Percentiles rank a stretch among this genome's conserved stretches.
These are phyloP conservation scores for Lampropteryx suffumata DNA, from an alignment of 2,888 invertebrate species.

Conservation along the genomic window DNA sequence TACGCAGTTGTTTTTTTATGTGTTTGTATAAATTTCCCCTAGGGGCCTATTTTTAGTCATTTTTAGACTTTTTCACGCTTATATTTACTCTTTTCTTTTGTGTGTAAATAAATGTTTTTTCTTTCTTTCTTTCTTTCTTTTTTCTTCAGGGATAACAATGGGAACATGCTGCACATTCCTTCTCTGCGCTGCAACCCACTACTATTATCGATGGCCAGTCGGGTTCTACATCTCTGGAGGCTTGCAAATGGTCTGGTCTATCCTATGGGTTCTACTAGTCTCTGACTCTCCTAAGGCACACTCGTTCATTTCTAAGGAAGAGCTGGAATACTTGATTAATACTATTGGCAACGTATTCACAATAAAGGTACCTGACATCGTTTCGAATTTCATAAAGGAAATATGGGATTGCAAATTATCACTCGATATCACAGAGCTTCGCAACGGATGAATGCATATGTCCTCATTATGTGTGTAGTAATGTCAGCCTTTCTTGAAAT, in stretches of 20 bases:
- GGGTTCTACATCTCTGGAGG: conserved; percentile 85
- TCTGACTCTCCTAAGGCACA: conserved; percentile 85
- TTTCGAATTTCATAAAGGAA: conserved; percentile 10
- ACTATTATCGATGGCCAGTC: conserved; percentile 84
- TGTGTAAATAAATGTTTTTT: too few relatives aligned
- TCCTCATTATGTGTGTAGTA: conserved; percentile 13
- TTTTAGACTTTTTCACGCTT: too few relatives aligned
- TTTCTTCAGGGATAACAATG: conserved; percentile 59
- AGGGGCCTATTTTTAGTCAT: too few relatives aligned
- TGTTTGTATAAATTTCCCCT: too few relatives aligned
- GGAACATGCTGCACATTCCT: conserved; percentile 87
- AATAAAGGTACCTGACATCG: conserved; percentile 54
- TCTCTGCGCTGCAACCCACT: conserved; percentile 84
- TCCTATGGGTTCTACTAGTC: conserved; percentile 82
- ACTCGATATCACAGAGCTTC: conserved; percentile 11
- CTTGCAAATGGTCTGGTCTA: conserved; percentile 77
- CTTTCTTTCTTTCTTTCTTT: not conserved
- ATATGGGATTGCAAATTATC: conserved; percentile 5
- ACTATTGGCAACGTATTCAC: conserved; percentile 77
- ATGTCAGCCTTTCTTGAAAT: conserved; percentile 10
- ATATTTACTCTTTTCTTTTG: too few relatives aligned
- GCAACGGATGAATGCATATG: conserved; percentile 10
- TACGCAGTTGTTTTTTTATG: too few relatives aligned
- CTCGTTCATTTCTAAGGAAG: conserved; percentile 82
- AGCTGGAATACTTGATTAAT: conserved; percentile 82